These are phyloP conservation scores for Onychomys leucogaster DNA, from an alignment of 2,797 vertebrate species.

Conservation along the genomic window DNA sequence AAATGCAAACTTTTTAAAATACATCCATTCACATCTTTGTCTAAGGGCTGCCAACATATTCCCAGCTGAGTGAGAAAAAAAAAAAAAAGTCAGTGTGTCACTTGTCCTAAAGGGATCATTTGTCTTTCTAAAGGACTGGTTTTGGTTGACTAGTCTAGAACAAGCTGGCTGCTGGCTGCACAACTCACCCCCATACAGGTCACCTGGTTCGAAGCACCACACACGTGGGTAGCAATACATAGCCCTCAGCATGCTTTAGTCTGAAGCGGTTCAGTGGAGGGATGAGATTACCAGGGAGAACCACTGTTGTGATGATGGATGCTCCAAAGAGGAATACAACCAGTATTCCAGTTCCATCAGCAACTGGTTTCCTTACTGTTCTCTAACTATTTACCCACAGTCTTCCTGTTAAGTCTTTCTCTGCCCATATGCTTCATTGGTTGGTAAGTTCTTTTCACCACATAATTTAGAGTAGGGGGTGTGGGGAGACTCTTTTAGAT, in stretches of 20 bases:
- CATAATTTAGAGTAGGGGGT: conserved; percentile 30
- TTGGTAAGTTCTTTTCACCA: conserved; percentile 59
- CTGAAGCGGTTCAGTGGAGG: not conserved
- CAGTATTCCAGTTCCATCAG: conserved; percentile 35
- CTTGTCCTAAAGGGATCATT: not conserved
- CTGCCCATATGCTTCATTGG: not conserved
- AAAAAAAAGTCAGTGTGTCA: not conserved
- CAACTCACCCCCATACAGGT: not conserved
- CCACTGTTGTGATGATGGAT: not conserved
- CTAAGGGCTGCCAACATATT: not conserved
- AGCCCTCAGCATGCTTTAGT: not conserved
- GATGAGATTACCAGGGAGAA: not conserved
- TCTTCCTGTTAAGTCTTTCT: conserved; percentile 69
- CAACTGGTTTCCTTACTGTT: conserved; percentile 44
- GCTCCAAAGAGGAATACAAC: conserved; percentile 47
- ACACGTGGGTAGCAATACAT: not conserved
- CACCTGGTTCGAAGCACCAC: not conserved
- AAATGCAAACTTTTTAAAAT: not conserved
- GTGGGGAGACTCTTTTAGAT: not conserved
- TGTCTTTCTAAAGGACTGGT: conserved; percentile 19
- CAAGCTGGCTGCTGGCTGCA: not conserved
- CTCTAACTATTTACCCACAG: not conserved
- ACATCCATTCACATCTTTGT: not conserved
- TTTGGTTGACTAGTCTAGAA: conserved; percentile 24
- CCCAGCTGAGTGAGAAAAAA: conserved; percentile 30